Evolutionary conservation across 1,140 invertebrate genomes (phyloP).

Genomic region (Drosophila repletoides): DNA sequence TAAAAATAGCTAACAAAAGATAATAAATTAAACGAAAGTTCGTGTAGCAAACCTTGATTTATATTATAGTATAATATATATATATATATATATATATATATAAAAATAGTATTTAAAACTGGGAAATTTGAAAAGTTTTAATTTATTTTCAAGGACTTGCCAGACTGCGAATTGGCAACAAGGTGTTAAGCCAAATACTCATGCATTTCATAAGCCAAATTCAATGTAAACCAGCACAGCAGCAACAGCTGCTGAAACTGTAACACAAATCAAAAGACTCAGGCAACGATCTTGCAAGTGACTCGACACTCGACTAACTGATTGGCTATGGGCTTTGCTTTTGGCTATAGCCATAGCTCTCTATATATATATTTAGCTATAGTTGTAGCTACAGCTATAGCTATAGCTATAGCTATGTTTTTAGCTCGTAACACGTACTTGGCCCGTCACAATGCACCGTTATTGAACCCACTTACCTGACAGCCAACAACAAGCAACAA

Average conservation of each 20-base stretch:
- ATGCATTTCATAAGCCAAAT: conserved; percentile 59
- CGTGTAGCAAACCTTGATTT: no score
- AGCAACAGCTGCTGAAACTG: conserved; percentile 26
- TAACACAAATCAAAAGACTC: conserved; percentile 70
- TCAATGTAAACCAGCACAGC: conserved; percentile 45
- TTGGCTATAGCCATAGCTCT: conserved; percentile 2
- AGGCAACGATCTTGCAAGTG: conserved; percentile 49
- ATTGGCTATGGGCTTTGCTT: no score
- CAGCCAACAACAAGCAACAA: conserved; percentile 11
- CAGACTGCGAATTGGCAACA: conserved; percentile 36
- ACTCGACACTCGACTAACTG: conserved; percentile 38
- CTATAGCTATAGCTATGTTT: not conserved
- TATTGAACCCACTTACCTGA: conserved; percentile 68
- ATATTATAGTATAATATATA: no score
- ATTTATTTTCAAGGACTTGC: conserved; percentile 55
- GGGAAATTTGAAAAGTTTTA: conserved; percentile 8
- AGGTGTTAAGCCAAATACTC: conserved; percentile 23
- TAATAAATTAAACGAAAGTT: no score
- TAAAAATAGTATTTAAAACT: not conserved
- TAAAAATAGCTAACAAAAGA: no score
- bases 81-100: not conserved
- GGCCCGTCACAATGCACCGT: conserved; percentile 67
- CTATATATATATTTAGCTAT: no score
- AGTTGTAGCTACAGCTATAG: no score
- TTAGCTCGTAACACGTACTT: conserved; percentile 19